A percentile compares a stretch with the other conserved stretches of the same genome.
Conservation (phyloP, 2,113 vertebrate genomes). For the Oreochromis tanganicae region DNA sequence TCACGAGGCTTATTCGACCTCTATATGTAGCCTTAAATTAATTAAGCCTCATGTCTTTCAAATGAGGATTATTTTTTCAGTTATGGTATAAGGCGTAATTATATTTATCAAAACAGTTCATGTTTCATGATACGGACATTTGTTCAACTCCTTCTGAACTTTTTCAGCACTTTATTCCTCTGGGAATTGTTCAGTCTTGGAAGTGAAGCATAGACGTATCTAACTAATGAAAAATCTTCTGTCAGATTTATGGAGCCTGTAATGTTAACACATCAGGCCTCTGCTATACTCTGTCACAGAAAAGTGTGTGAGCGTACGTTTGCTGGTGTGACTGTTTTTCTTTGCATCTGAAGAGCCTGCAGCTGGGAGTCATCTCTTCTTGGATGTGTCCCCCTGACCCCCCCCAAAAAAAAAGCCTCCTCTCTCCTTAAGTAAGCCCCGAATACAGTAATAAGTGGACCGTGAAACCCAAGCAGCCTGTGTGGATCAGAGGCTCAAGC, state of each 20-base stretch:
- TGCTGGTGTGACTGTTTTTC: slow-evolving; percentile 25
- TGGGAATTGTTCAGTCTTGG: background rate
- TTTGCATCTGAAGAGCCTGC: slow-evolving; percentile 40
- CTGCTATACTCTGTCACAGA: slow-evolving; percentile 24
- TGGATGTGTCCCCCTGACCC: background rate
- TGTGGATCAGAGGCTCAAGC: slow-evolving; percentile 38
- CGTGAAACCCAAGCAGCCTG: slow-evolving; percentile 54
- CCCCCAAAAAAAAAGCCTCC: background rate
- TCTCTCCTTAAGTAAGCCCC: background rate
- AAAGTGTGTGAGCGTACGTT: background rate
- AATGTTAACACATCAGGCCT: slow-evolving; percentile 50
- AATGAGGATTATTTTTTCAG: background rate
- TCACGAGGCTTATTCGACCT: background rate
- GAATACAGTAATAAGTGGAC: slow-evolving; percentile 52
- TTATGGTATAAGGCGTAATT: background rate
- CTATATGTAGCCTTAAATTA: background rate
- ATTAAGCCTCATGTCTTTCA: background rate
- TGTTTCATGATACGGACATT: background rate
- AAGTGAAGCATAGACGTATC: slow-evolving; percentile 30
- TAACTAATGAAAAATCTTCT: slow-evolving; percentile 43
- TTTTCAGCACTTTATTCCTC: slow-evolving; percentile 12
- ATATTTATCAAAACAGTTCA: background rate
- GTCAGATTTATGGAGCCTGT: slow-evolving; percentile 52
- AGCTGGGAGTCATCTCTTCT: slow-evolving; percentile 64
- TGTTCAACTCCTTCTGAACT: background rate